Conservation (phyloP, 1,140 invertebrate species). For the Arion vulgaris region DNA sequence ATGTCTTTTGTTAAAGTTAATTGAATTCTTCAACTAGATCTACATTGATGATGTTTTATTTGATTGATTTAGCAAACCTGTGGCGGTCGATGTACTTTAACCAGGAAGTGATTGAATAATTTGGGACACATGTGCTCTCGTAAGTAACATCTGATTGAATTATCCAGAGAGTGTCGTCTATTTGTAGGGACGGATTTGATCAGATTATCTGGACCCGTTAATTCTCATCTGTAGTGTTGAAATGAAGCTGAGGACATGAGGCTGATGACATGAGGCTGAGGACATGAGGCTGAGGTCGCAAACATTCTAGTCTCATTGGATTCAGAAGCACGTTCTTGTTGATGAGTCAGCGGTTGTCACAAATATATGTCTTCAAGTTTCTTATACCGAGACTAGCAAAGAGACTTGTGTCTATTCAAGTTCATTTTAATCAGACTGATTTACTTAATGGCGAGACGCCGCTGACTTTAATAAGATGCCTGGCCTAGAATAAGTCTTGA, state of each 20-base stretch:
- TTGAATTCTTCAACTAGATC: not conserved
- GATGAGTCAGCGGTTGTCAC: not conserved
- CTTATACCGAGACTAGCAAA: not conserved
- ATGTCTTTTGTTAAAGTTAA: not conserved
- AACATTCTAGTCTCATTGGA: not conserved
- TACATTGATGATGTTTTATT: not conserved
- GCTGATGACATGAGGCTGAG: not conserved
- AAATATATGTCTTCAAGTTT: not conserved
- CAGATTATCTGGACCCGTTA: not conserved
- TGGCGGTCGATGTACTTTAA: not conserved
- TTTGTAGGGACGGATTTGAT: not conserved
- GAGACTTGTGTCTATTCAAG: not conserved
- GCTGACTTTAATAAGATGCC: not conserved
- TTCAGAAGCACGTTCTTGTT: not conserved
- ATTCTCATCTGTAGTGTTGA: not conserved
- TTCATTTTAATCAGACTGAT: not conserved
- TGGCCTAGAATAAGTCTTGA: not conserved
- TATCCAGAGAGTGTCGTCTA: not conserved
- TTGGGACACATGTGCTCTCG: not conserved
- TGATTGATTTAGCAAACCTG: not conserved
- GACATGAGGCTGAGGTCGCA: not conserved
- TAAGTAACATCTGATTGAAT: not conserved
- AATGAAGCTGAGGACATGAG: not conserved
- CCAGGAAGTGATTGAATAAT: not conserved
- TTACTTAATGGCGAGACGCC: not conserved